Base-by-base conservation (phyloP, 2,113 vertebrate genomes). In the Octodon degus region DNA sequence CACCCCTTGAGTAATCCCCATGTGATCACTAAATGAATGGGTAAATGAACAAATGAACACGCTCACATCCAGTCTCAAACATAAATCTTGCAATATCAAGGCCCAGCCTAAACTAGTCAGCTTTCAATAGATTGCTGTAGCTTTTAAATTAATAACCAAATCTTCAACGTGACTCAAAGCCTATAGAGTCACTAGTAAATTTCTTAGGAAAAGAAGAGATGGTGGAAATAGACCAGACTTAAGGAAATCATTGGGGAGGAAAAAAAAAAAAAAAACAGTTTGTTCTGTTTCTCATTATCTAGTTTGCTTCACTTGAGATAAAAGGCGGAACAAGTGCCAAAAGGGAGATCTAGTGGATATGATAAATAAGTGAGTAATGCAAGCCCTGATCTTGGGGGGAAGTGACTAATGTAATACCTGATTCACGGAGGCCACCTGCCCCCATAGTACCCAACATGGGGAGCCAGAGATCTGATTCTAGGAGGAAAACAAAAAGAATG, bases 91-190 rank as follows among this genome's bases (percentile, higher is more conserved):
- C 37, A 20, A 2, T 40, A 50, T 95, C 47, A 63, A 27, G 84
- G 37, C 53, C n/a, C 32, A 72, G 2, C 14, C 81, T 86, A 93
- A 96, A 89, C 77, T 55, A 63, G 9, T 14, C 77, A 72, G 30
- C 67, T 89, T 93, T 89, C 43, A 17, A 7, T 14, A 72, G 17
- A 72, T 91, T 53, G 34, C 62, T 25, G n/a, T 72, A 79, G 89
- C 34, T 25, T 96, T 92, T n/a, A 87, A 97, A 84, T 76, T 55
- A 93, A 82, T 72, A 93, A 37, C 17, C 50, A 83, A n/a, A 80
- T 53, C 16, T 94, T 94, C 43, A 93, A 20, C 17, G n/a, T 74
- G 8, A 30, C 16, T 53, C 24, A 60, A 90, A 65, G 19, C 50
- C 67, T 60, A 65, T 7, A 90, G 27, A 90, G n/a, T 72, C 65